These are phyloP conservation scores for Lasiurus cinereus DNA, from an alignment of 2,113 vertebrate species.

Conservation along the genomic window DNA sequence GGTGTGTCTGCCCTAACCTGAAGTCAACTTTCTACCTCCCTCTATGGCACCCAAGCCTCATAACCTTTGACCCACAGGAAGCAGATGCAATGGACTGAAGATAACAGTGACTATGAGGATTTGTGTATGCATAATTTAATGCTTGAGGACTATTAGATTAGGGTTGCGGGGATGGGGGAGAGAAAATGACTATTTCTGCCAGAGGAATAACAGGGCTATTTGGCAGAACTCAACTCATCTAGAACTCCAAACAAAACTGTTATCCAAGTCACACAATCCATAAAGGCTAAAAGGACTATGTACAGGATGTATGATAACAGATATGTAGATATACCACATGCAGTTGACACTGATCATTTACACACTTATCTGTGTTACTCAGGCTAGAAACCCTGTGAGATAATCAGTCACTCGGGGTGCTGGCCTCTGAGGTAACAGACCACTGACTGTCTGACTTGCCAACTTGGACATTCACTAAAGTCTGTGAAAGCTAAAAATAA, in stretches of 20 bases:
- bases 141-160: conserved; percentile 76
- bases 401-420: conserved; percentile 41
- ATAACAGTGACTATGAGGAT: conserved; percentile 90
- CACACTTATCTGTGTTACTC: neutral
- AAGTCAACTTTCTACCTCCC: conserved; percentile 82
- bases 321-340: neutral
- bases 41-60: conserved; percentile 94
- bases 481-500: conserved; percentile 81
- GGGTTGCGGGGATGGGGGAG: neutral
- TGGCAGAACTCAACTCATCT: neutral
- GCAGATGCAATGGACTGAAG: conserved; percentile 97
- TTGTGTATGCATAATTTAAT: conserved; percentile 75
- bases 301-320: neutral
- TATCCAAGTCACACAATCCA: neutral
- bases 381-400: neutral
- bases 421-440: conserved; percentile 41
- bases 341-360: neutral
- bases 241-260: conserved; percentile 8
- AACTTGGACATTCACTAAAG: conserved; percentile 72
- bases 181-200: neutral
- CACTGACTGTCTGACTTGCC: conserved; percentile 59
- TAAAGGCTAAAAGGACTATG: neutral
- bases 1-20: conserved; percentile 77
- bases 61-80: conserved; percentile 97
- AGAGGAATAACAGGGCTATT: neutral